Evolutionary conservation across 2,888 invertebrate genomes (phyloP).

Genomic region (Acanthosepion esculentum): DNA sequence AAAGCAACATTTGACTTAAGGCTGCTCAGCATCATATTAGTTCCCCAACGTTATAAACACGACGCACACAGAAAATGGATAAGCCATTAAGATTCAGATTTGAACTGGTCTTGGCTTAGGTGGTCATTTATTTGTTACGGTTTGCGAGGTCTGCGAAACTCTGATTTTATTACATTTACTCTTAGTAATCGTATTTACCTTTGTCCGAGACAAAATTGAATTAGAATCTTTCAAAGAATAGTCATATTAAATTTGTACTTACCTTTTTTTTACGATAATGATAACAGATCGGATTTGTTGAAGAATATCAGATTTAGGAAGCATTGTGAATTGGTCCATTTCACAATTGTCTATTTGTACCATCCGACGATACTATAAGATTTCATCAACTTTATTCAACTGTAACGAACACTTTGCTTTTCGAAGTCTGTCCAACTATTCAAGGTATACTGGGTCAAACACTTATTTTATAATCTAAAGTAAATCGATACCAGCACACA

Average conservation of each 20-base stretch:
- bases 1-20: no score
- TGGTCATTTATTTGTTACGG: neutral
- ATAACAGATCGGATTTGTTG: neutral
- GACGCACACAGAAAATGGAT: no score
- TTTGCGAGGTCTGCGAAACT: neutral
- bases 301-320: neutral
- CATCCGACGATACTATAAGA: neutral
- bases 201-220: neutral
- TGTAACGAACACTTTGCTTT: neutral
- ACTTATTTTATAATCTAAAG: neutral
- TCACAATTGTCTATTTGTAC: neutral
- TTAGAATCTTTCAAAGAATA: neutral
- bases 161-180: neutral
- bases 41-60: no score
- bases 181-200: neutral
- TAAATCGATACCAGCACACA: neutral
- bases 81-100: no score
- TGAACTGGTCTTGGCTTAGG: neutral
- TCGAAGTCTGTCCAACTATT: neutral
- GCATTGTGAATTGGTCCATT: neutral
- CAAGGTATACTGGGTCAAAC: neutral
- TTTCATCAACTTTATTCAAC: neutral
- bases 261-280: neutral
- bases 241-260: neutral
- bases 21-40: no score